Conservation (phyloP, 2,888 invertebrate species). For the Acrobasis suavella region DNA sequence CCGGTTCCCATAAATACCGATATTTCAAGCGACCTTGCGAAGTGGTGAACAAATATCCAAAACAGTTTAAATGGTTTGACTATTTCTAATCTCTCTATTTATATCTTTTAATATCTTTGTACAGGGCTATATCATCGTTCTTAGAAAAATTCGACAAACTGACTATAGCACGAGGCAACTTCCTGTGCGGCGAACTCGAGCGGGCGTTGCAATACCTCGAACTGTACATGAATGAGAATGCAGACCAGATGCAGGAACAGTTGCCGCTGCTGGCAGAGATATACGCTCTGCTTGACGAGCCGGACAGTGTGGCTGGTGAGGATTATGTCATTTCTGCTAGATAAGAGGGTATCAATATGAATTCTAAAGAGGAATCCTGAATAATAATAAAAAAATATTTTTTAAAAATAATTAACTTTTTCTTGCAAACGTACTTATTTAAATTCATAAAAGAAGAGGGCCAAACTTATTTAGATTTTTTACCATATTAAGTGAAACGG, state of each 20-base stretch:
- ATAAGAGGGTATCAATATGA: too few relatives aligned
- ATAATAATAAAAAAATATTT: too few relatives aligned
- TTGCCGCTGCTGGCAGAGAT: conserved; percentile 88
- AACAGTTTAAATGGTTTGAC: too few relatives aligned
- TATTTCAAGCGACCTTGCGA: too few relatives aligned
- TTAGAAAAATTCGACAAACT: conserved; percentile 83
- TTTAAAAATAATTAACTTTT: too few relatives aligned
- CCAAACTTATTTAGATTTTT: too few relatives aligned
- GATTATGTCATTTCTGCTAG: neutral
- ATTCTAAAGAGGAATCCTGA: too few relatives aligned
- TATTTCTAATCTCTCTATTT: neutral
- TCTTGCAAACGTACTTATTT: too few relatives aligned
- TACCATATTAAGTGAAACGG: too few relatives aligned
- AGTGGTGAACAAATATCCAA: too few relatives aligned
- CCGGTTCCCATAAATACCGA: too few relatives aligned
- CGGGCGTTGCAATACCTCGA: conserved; percentile 90
- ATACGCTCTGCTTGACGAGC: conserved; percentile 93
- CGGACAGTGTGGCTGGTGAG: conserved; percentile 92
- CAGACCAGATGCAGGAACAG: conserved; percentile 80
- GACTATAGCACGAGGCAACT: conserved; percentile 87
- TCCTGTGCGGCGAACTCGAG: conserved; percentile 88
- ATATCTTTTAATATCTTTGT: conserved; percentile 24
- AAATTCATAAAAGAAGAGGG: too few relatives aligned
- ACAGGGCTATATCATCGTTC: conserved; percentile 66
- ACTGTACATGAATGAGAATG: conserved; percentile 84